A percentile compares a stretch with the other conserved stretches of the same genome.
phyloP scores from a whole-genome alignment of 1,140 invertebrate genomes.

The Ips nitidus region DNA sequence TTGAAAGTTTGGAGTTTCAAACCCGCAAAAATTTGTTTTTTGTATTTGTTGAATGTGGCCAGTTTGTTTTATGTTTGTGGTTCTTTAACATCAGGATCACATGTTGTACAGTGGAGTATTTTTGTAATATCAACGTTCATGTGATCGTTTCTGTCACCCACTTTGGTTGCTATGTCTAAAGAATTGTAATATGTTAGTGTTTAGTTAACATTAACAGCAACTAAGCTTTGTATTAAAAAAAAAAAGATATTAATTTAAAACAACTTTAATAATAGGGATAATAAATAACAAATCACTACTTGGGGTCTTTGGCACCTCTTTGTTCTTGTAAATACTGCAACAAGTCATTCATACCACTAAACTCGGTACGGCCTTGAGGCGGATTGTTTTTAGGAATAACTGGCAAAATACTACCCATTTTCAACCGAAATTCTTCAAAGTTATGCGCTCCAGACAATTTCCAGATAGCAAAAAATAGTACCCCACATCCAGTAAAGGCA shows the following conservation, averaged over 20 bases:
- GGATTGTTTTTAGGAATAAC: slow-evolving; percentile 78
- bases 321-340: slow-evolving; percentile 70
- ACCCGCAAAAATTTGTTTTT: too few relatives aligned
- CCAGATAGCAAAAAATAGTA: slow-evolving; percentile 83
- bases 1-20: too few relatives aligned
- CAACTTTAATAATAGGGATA: background rate
- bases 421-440: slow-evolving; percentile 71
- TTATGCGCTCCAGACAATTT: slow-evolving; percentile 83
- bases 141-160: too few relatives aligned
- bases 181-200: too few relatives aligned
- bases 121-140: too few relatives aligned
- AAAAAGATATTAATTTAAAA: background rate
- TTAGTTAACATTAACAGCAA: too few relatives aligned
- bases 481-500: slow-evolving; percentile 77
- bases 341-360: slow-evolving; percentile 78
- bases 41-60: too few relatives aligned
- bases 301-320: slow-evolving; percentile 48
- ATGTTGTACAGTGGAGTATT: too few relatives aligned
- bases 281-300: slow-evolving; percentile 12
- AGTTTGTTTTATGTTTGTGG: too few relatives aligned
- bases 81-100: too few relatives aligned
- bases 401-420: slow-evolving; percentile 72
- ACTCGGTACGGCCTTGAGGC: slow-evolving; percentile 82
- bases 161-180: too few relatives aligned
- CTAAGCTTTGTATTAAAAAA: too few relatives aligned